A percentile compares a stretch with the other conserved stretches of the same genome.
Evolutionary conservation across 1,140 invertebrate genomes (phyloP).

Genomic region (Drosophila bipectinata): DNA sequence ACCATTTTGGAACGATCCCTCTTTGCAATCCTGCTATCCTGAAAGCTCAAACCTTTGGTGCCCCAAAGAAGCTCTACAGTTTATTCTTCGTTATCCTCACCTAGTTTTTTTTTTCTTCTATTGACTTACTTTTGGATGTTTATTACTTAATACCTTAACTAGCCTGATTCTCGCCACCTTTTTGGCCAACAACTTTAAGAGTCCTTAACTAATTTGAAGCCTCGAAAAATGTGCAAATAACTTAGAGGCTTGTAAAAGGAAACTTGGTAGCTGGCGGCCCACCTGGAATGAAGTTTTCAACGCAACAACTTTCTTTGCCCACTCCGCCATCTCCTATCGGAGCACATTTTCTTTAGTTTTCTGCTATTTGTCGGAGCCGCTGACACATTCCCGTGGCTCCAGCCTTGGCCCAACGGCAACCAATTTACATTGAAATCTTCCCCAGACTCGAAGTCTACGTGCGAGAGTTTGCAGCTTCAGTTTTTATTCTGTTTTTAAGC

Average conservation of each 20-base stretch:
- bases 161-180: constrained; percentile 62
- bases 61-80: neutral
- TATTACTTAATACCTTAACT: constrained; percentile 72
- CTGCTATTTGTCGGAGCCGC: constrained; percentile 61
- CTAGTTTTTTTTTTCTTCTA: constrained; percentile 11
- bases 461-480: constrained; percentile 20
- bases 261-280: neutral
- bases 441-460: constrained; percentile 34
- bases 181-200: constrained; percentile 54
- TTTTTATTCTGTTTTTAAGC: constrained; percentile 31
- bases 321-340: neutral
- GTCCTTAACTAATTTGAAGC: constrained; percentile 67
- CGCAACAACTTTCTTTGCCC: constrained; percentile 28
- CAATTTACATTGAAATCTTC: constrained; percentile 74
- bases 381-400: constrained; percentile 70
- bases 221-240: constrained; percentile 70
- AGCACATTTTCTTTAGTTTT: constrained; percentile 1
- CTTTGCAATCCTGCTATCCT: too few relatives aligned
- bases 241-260: constrained; percentile 25
- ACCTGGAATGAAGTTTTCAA: constrained; percentile 47
- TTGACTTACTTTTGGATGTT: constrained; percentile 54
- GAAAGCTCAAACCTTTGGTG: neutral
- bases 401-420: constrained; percentile 53
- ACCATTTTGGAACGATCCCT: too few relatives aligned
- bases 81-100: neutral